A percentile compares a stretch with the other conserved stretches of the same genome.
phyloP scores from a whole-genome alignment of 2,888 invertebrate species.

The Ectemnius cavifrons region DNA sequence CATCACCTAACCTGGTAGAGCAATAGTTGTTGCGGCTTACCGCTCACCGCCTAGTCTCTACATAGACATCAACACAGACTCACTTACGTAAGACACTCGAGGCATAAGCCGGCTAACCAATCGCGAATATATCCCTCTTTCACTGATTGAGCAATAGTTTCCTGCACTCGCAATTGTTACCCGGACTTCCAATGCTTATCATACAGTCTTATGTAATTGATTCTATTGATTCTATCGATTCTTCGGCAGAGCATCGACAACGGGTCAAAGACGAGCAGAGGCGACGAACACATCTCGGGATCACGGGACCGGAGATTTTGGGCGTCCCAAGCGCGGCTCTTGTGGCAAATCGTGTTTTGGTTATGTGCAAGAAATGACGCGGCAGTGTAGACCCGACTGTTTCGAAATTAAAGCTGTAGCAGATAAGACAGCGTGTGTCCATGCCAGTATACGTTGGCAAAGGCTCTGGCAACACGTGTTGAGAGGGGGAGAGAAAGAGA shows the following conservation, averaged over 20 bases:
- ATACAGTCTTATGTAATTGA: conserved; percentile 59
- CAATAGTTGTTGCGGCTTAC: conserved; percentile 55
- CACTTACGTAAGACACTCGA: conserved; percentile 61
- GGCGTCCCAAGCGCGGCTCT: not conserved
- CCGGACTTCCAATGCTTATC: conserved; percentile 50
- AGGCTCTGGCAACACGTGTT: conserved; percentile 17
- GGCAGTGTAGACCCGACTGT: too few relatives aligned
- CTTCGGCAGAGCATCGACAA: conserved; percentile 9
- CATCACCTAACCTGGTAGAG: conserved; percentile 15
- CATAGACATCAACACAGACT: conserved; percentile 43
- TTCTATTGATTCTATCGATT: conserved; percentile 51
- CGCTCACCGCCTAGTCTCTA: conserved; percentile 48
- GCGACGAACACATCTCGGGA: conserved; percentile 39
- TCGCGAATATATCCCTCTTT: conserved; percentile 55
- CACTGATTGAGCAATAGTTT: conserved; percentile 62
- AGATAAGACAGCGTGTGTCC: too few relatives aligned
- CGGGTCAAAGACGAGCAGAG: not conserved
- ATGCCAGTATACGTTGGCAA: conserved; percentile 15
- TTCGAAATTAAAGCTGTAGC: too few relatives aligned
- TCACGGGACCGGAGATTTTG: conserved; percentile 4
- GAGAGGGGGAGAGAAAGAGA: conserved; percentile 16
- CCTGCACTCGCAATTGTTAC: conserved; percentile 53
- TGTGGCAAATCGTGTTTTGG: too few relatives aligned
- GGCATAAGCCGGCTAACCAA: conserved; percentile 62
- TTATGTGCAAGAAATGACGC: too few relatives aligned